A percentile compares a stretch with the other conserved stretches of the same genome.
Evolutionary conservation across 2,888 invertebrate species (phyloP).

Genomic region (Osmoderma eremita): DNA sequence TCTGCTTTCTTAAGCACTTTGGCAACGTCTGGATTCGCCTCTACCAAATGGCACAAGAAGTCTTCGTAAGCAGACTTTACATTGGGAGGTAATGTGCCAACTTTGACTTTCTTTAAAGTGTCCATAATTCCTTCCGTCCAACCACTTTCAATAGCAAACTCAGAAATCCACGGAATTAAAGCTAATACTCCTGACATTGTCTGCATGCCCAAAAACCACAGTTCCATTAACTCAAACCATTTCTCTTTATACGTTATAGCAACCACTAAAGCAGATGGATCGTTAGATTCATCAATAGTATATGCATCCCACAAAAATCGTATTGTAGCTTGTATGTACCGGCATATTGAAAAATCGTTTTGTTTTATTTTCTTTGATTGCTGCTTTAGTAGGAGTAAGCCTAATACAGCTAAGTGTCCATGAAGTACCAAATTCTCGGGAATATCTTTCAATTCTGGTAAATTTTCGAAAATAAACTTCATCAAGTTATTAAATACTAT

Average conservation of each 20-base stretch:
- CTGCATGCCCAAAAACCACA: conserved; percentile 96
- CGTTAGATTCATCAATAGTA: conserved; percentile 87
- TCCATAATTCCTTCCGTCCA: conserved; percentile 91
- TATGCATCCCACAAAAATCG: conserved; percentile 94
- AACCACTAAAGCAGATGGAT: conserved; percentile 83
- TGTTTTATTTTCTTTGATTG: conserved; percentile 85
- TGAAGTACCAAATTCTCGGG: conserved; percentile 86
- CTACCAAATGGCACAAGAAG: conserved; percentile 84
- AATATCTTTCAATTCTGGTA: conserved; percentile 84
- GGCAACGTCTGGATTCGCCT: conserved; percentile 79
- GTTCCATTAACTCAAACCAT: conserved; percentile 90
- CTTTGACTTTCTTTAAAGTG: conserved; percentile 83
- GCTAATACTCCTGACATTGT: conserved; percentile 86
- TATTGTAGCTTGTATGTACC: conserved; percentile 89
- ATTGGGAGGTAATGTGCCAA: conserved; percentile 83
- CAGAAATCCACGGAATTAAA: conserved; percentile 87
- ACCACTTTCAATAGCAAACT: conserved; percentile 92
- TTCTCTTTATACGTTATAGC: conserved; percentile 86
- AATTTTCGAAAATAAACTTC: conserved; percentile 85
- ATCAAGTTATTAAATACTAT: conserved; percentile 80
- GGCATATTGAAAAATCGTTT: conserved; percentile 88
- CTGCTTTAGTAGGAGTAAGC: conserved; percentile 84
- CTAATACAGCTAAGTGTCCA: conserved; percentile 85
- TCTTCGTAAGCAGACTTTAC: conserved; percentile 92
- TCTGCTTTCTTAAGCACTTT: conserved; percentile 84